A percentile compares a stretch with the other conserved stretches of the same genome.
These are phyloP conservation scores for Meghimatium bilineatum DNA, from an alignment of 2,888 invertebrate species.

Conservation along the genomic window DNA sequence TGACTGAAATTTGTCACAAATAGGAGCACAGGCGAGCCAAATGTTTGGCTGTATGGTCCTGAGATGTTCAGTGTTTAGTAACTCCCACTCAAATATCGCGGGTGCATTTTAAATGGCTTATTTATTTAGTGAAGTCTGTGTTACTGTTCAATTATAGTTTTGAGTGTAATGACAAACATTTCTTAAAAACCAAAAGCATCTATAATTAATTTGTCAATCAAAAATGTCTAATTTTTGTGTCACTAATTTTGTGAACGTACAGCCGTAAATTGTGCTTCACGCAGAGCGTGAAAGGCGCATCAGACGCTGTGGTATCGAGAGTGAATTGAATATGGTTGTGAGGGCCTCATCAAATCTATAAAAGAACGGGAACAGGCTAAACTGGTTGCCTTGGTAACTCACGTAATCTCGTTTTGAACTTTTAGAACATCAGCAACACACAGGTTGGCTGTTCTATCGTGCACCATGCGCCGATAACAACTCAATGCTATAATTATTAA, in stretches of 20 bases:
- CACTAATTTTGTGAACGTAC: not conserved
- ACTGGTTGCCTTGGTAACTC: conserved; percentile 44
- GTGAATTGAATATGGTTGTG: not conserved
- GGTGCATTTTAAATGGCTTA: too few relatives aligned
- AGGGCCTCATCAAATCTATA: conserved; percentile 4
- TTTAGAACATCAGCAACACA: conserved; percentile 24
- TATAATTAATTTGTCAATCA: too few relatives aligned
- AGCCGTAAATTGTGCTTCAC: not conserved
- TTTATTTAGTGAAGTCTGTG: too few relatives aligned
- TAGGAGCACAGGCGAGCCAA: not conserved
- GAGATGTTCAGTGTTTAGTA: not conserved
- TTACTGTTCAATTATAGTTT: too few relatives aligned
- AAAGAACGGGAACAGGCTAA: not conserved
- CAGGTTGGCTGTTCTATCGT: conserved; percentile 41
- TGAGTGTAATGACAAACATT: too few relatives aligned
- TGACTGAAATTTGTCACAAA: not conserved
- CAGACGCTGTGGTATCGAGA: not conserved
- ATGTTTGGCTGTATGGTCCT: not conserved
- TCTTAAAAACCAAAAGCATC: too few relatives aligned
- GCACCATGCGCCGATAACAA: not conserved
- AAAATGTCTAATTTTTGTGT: not conserved
- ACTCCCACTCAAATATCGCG: not conserved
- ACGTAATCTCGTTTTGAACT: conserved; percentile 33
- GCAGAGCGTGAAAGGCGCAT: not conserved
- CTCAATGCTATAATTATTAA: not conserved